Percentiles rank a stretch among this genome's conserved stretches.
Evolutionary conservation across 1,140 invertebrate species (phyloP).

Genomic region (Leptopilina boulardi): DNA sequence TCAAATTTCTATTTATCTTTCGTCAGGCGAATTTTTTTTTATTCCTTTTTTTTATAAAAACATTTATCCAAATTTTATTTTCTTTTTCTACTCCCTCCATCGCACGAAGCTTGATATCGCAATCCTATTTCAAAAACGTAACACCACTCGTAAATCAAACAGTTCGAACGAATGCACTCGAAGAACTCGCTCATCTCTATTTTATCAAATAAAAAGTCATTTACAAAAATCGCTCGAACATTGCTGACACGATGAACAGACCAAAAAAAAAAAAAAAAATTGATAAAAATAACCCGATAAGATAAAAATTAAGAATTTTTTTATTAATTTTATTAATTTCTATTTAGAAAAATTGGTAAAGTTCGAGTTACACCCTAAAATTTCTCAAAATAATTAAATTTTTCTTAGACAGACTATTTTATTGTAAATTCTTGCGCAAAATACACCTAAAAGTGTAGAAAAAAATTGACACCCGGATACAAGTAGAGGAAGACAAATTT

Average conservation of each 20-base stretch:
- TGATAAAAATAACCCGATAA: too few species aligned
- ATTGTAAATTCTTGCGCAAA: too few species aligned
- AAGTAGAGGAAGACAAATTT: too few species aligned
- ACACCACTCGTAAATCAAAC: conserved; percentile 23
- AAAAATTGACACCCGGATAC: too few species aligned
- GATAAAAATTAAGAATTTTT: not conserved
- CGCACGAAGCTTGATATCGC: conserved; percentile 11
- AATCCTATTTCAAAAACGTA: conserved; percentile 15
- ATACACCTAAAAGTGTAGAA: too few species aligned
- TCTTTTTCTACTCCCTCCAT: not conserved
- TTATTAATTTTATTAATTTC: not conserved
- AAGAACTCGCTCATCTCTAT: conserved; percentile 18
- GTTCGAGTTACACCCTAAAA: too few species aligned
- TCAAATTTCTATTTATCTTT: not conserved
- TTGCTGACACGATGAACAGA: conserved; percentile 10
- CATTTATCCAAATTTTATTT: not conserved
- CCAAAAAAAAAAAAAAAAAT: not conserved
- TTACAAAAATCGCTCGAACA: not conserved
- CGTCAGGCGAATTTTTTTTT: not conserved
- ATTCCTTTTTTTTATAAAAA: not conserved
- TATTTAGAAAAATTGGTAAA: too few species aligned
- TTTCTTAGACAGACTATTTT: too few species aligned
- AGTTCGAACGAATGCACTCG: conserved; percentile 21
- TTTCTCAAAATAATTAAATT: too few species aligned
- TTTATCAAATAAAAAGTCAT: conserved; percentile 31